Percentiles rank a stretch among this genome's conserved stretches.
These are phyloP conservation scores for Neostethus bicornis DNA, from an alignment of 2,797 vertebrate genomes.

Conservation along the genomic window DNA sequence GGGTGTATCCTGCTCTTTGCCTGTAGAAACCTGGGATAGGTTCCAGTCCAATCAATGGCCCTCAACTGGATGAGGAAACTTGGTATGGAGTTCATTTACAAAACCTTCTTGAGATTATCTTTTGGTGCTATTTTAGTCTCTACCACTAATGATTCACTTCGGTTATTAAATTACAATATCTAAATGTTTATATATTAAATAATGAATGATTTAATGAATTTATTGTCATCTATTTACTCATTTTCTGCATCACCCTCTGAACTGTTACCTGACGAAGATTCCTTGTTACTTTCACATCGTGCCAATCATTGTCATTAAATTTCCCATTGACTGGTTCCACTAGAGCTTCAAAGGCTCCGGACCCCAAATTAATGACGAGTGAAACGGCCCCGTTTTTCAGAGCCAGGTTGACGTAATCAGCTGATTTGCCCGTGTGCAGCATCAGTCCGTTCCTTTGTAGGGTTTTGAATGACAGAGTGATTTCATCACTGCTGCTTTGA, in stretches of 20 bases:
- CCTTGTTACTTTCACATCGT: constrained; percentile 99
- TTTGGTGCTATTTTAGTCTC: constrained; percentile 68
- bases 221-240: constrained; percentile 57
- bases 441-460: constrained; percentile 99
- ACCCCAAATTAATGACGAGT: constrained; percentile 99
- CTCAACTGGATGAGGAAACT: not conserved
- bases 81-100: too few relatives aligned
- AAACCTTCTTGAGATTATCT: too few relatives aligned
- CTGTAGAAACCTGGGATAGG: too few relatives aligned
- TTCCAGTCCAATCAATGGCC: too few relatives aligned
- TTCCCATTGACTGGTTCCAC: constrained; percentile 99
- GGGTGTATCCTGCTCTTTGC: too few relatives aligned
- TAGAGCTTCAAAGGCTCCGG: constrained; percentile 99
- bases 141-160: constrained; percentile 58
- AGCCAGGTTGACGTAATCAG: constrained; percentile 99
- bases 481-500: constrained; percentile 99
- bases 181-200: constrained; percentile 56
- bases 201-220: constrained; percentile 70
- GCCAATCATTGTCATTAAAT: constrained; percentile 99
- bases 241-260: constrained; percentile 85
- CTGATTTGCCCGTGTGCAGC: constrained; percentile 99
- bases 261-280: constrained; percentile 99
- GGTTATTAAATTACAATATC: constrained; percentile 54
- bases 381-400: constrained; percentile 99
- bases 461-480: constrained; percentile 98